Conservation (phyloP, 1,140 invertebrate species). For the Pachyrhynchus sulphureomaculatus region DNA sequence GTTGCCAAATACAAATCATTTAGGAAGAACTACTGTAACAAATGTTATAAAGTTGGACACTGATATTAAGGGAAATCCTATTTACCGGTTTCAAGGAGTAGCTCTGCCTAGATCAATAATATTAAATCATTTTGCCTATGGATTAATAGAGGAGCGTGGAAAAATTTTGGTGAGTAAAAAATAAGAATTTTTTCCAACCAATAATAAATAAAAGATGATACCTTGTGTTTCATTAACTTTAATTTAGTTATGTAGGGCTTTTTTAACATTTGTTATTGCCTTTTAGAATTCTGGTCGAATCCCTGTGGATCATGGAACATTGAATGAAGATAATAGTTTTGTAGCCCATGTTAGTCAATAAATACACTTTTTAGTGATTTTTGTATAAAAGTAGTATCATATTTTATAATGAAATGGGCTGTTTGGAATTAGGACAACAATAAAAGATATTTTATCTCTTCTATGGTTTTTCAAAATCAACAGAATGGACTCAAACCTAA, state of each 20-base stretch:
- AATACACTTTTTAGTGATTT: too few relatives aligned
- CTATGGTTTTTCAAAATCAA: too few relatives aligned
- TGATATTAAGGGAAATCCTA: conserved; percentile 55
- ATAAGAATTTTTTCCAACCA: too few relatives aligned
- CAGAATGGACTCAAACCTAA: too few relatives aligned
- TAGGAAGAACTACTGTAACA: conserved; percentile 73
- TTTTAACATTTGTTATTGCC: conserved; percentile 1
- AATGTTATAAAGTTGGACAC: conserved; percentile 70
- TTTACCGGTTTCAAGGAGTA: conserved; percentile 90
- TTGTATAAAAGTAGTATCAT: too few relatives aligned
- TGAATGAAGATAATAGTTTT: conserved; percentile 49
- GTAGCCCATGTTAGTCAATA: conserved; percentile 40
- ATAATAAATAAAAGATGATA: too few relatives aligned
- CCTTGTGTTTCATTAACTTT: too few relatives aligned
- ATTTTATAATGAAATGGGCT: too few relatives aligned
- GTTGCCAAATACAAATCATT: conserved; percentile 71
- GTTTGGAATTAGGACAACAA: too few relatives aligned
- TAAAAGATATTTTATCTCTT: too few relatives aligned
- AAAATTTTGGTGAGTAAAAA: conserved; percentile 65
- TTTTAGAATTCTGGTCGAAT: conserved; percentile 49
- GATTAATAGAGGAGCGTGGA: conserved; percentile 72
- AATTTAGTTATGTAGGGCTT: not conserved
- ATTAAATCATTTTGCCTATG: conserved; percentile 81
- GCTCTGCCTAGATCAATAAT: conserved; percentile 75
- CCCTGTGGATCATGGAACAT: conserved; percentile 40